A percentile compares a stretch with the other conserved stretches of the same genome.
Conservation (phyloP, 2,113 vertebrate species). For the Dasyprocta punctata region DNA sequence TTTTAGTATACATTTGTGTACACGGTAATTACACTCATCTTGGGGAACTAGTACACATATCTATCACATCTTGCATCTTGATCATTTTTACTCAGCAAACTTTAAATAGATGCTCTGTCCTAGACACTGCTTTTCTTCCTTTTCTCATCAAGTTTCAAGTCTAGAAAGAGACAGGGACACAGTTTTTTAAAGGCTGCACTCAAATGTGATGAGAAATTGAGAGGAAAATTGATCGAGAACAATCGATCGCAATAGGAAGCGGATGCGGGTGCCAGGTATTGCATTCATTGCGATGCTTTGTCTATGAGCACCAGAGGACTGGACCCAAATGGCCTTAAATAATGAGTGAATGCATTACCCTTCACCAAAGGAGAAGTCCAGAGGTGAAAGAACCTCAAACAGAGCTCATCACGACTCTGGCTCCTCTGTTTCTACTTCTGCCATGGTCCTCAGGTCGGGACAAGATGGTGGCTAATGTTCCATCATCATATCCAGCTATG, state of each 20-base stretch:
- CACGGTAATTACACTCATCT: not conserved
- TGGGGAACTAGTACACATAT: not conserved
- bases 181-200: not conserved
- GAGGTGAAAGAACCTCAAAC: not conserved
- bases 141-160: not conserved
- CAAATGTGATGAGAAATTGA: constrained; percentile 1
- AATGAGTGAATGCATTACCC: not conserved
- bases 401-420: not conserved
- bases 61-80: not conserved
- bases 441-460: not conserved
- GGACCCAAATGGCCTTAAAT: constrained; percentile 25
- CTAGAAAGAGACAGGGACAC: not conserved
- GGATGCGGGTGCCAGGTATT: constrained; percentile 40
- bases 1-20: not conserved
- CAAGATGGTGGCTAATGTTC: not conserved
- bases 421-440: not conserved
- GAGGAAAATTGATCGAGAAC: constrained; percentile 28
- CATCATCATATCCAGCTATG: not conserved
- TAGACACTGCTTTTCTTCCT: not conserved
- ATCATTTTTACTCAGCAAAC: not conserved
- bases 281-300: not conserved
- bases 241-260: constrained; percentile 54
- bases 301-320: not conserved
- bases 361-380: not conserved
- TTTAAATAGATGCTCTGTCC: not conserved